phyloP scores from a whole-genome alignment of 2,797 vertebrate genomes.

The Lithobates pipiens region DNA sequence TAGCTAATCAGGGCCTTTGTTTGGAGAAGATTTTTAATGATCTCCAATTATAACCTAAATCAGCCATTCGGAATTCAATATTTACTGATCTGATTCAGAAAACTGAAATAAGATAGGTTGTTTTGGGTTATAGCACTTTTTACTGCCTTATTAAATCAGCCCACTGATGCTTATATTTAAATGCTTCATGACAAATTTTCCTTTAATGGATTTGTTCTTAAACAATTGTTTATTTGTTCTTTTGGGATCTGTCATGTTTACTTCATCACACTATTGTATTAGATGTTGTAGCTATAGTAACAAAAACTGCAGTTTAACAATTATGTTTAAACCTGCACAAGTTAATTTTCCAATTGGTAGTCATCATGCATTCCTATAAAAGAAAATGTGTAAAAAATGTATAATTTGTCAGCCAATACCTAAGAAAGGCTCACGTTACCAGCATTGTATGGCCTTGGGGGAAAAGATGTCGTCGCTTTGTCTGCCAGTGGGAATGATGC shows the following conservation, averaged over 20 bases:
- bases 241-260: neutral
- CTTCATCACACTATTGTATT: neutral
- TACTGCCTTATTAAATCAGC: neutral
- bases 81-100: too few species aligned
- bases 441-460: conserved; percentile 30
- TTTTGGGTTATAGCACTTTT: neutral
- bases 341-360: neutral
- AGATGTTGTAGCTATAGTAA: neutral
- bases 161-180: neutral
- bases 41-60: too few species aligned
- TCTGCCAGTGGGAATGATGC: conserved; percentile 56
- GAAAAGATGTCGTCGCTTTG: conserved; percentile 55
- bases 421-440: conserved; percentile 38
- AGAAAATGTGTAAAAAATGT: conserved; percentile 15
- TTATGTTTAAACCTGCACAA: neutral
- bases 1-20: too few species aligned
- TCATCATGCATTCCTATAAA: conserved; percentile 11
- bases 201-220: neutral
- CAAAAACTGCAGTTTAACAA: neutral
- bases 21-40: too few species aligned
- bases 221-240: neutral
- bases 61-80: too few species aligned
- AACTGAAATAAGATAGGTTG: too few species aligned
- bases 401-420: conserved; percentile 42
- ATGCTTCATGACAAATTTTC: neutral